These are phyloP conservation scores for Toxostoma redivivum DNA, from an alignment of 2,113 vertebrate species.

Conservation along the genomic window DNA sequence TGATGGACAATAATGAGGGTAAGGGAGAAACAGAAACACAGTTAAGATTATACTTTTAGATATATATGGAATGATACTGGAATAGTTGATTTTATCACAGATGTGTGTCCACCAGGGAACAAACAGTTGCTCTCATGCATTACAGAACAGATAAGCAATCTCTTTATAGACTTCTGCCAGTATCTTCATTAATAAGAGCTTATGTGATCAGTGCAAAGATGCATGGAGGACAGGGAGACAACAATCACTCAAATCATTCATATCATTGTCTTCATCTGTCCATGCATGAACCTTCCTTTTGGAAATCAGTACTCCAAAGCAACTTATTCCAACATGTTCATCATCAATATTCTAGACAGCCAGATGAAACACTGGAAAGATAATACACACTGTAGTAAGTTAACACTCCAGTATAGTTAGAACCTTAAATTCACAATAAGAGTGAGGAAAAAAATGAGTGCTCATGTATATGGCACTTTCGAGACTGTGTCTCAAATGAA, in stretches of 20 bases:
- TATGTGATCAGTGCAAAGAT: neutral
- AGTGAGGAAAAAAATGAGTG: neutral
- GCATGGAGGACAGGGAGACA: neutral
- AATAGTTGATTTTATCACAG: neutral
- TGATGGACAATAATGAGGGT: neutral
- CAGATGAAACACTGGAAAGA: neutral
- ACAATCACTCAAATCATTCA: neutral
- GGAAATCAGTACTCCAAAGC: neutral
- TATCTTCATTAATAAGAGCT: neutral
- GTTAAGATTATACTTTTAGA: neutral
- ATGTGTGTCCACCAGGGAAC: neutral
- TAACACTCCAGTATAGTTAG: neutral
- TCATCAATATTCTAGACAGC: neutral
- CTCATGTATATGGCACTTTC: neutral
- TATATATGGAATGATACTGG: neutral
- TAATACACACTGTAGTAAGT: neutral
- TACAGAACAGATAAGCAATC: neutral
- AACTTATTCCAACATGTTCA: neutral
- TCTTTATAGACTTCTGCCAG: neutral
- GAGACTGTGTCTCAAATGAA: neutral
- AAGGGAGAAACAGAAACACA: neutral
- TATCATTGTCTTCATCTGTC: neutral
- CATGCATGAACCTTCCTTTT: neutral
- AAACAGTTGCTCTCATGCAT: neutral
- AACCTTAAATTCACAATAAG: neutral